Evolutionary conservation across 30 jellyfish, hydroid and myxozoan species (phyloP).

Genomic region (Turritopsis rubra): DNA sequence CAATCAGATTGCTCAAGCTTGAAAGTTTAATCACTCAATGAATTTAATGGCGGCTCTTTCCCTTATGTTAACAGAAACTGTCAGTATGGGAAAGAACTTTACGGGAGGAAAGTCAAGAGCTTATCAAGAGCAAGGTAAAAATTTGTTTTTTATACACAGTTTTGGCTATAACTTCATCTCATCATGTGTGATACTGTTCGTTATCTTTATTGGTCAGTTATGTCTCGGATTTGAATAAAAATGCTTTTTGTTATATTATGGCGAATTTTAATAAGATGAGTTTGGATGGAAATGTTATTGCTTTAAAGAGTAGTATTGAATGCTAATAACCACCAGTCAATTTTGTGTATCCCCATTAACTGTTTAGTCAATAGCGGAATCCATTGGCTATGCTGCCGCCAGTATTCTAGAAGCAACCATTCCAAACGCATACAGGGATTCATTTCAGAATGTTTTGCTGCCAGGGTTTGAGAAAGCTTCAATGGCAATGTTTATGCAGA

Average conservation of each 20-base stretch:
- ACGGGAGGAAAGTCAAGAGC: slow-evolving; percentile 56
- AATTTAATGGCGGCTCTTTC: background rate
- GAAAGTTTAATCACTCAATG: no score
- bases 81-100: slow-evolving; percentile 63
- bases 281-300: no score
- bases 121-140: slow-evolving; percentile 77
- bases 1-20: background rate
- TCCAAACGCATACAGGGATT: slow-evolving; percentile 68
- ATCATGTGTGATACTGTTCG: no score
- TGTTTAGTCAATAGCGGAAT: slow-evolving; percentile 59
- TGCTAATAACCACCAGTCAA: no score
- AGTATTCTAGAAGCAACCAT: slow-evolving; percentile 56
- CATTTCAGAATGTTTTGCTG: slow-evolving; percentile 50
- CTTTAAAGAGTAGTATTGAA: no score
- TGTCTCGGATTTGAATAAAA: no score
- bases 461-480: slow-evolving; percentile 83
- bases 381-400: slow-evolving; percentile 65
- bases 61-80: slow-evolving; percentile 36
- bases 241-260: no score
- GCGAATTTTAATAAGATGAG: no score
- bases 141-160: background rate
- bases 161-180: no score
- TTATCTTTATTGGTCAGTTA: no score
- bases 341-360: no score
- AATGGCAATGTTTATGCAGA: slow-evolving; percentile 61